Evolutionary conservation across 2,797 vertebrate species (phyloP).

Genomic region (Pteropus rufus): DNA sequence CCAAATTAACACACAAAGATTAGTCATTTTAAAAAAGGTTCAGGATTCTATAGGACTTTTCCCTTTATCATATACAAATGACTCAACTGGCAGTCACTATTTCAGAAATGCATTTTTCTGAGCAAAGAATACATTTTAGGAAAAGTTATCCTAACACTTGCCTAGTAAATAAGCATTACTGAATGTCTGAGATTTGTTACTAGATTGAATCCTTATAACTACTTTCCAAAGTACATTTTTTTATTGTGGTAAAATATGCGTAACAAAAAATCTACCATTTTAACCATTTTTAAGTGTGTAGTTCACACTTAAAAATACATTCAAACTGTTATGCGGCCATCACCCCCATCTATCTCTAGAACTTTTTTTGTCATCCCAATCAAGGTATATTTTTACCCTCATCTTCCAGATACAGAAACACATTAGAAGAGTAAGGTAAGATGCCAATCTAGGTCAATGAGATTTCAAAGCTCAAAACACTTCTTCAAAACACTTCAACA

Average conservation of each 20-base stretch:
- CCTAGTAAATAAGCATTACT: neutral
- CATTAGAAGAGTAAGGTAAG: neutral
- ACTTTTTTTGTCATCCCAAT: neutral
- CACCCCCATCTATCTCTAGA: neutral
- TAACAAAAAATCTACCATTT: neutral
- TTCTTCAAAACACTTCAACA: neutral
- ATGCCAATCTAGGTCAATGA: neutral
- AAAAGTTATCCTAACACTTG: neutral
- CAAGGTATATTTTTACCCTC: neutral
- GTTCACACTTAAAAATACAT: neutral
- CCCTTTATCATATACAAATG: neutral
- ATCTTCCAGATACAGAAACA: slow-evolving; percentile 25
- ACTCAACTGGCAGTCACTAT: neutral
- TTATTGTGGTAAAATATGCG: neutral
- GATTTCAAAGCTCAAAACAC: neutral
- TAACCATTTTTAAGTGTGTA: neutral
- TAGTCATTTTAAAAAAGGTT: neutral
- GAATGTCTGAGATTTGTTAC: neutral
- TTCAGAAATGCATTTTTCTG: slow-evolving; percentile 25
- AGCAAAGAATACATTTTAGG: slow-evolving; percentile 1
- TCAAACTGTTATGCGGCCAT: neutral
- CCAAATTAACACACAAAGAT: neutral
- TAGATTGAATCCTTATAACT: neutral
- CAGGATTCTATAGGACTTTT: neutral
- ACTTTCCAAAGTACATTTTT: neutral